Evolutionary conservation across 2,113 vertebrate genomes (phyloP).

Genomic region (Sinocyclocheilus maitianheensis): DNA sequence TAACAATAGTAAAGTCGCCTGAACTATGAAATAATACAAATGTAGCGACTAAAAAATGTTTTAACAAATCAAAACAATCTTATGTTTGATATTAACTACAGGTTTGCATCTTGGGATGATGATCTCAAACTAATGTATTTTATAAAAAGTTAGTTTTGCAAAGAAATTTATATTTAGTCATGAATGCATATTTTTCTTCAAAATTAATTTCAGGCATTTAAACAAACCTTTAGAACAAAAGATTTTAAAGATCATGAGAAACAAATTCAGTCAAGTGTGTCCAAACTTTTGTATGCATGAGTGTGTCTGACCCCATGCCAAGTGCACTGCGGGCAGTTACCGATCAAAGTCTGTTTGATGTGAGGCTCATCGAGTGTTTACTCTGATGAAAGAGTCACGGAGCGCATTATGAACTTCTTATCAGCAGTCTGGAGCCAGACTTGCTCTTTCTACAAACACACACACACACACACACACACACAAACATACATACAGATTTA

Average conservation of each 20-base stretch:
- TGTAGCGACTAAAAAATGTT: no score
- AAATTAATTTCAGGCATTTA: not conserved
- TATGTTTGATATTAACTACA: no score
- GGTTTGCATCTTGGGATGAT: not conserved
- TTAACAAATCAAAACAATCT: no score
- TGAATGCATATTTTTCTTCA: not conserved
- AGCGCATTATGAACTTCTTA: conserved; percentile 63
- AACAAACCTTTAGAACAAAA: not conserved
- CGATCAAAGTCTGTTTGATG: conserved; percentile 79
- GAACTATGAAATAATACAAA: no score
- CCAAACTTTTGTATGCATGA: conserved; percentile 1
- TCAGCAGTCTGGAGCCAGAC: conserved; percentile 59
- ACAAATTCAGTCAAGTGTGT: not conserved
- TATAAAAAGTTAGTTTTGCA: not conserved
- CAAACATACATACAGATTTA: no score
- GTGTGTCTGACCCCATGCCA: conserved; percentile 14
- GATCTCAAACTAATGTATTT: not conserved
- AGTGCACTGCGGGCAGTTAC: conserved; percentile 44
- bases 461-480: no score
- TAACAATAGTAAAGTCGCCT: no score
- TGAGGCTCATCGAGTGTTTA: conserved; percentile 68
- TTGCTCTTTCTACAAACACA: conserved; percentile 25
- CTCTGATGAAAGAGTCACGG: conserved; percentile 73
- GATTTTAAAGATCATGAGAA: not conserved
- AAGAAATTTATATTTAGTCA: no score